Evolutionary conservation across 2,888 invertebrate genomes (phyloP).

Genomic region (Helobdella robusta): DNA sequence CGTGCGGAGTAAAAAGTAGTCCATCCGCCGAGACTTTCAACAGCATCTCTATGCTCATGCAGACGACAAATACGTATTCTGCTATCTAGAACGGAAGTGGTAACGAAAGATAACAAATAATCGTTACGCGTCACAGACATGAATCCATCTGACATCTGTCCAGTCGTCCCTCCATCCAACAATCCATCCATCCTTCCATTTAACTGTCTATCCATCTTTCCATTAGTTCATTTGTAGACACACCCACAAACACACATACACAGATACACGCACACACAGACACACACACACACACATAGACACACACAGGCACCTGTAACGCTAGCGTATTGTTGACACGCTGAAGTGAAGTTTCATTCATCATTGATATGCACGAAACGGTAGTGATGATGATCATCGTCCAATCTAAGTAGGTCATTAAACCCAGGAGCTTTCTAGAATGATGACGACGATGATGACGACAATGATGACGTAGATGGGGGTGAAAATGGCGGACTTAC

Average conservation of each 20-base stretch:
- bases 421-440: conserved; percentile 80
- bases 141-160: too few species aligned
- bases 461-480: too few species aligned
- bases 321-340: conserved; percentile 69
- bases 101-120: too few species aligned
- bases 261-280: too few species aligned
- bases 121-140: too few species aligned
- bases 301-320: conserved; percentile 40
- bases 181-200: too few species aligned
- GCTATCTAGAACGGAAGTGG: conserved; percentile 56
- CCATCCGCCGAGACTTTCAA: conserved; percentile 94
- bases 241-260: too few species aligned
- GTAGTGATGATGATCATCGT: conserved; percentile 97
- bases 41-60: conserved; percentile 91
- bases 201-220: too few species aligned
- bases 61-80: conserved; percentile 92
- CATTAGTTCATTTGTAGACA: too few species aligned
- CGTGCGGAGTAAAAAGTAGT: conserved; percentile 95
- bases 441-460: neutral
- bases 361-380: conserved; percentile 93
- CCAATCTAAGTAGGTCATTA: conserved; percentile 98
- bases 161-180: too few species aligned
- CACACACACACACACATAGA: too few species aligned
- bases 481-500: conserved; percentile 56
- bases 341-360: conserved; percentile 89